Evolutionary conservation across 2,113 vertebrate species (phyloP).

Genomic region (Dromas ardeola): DNA sequence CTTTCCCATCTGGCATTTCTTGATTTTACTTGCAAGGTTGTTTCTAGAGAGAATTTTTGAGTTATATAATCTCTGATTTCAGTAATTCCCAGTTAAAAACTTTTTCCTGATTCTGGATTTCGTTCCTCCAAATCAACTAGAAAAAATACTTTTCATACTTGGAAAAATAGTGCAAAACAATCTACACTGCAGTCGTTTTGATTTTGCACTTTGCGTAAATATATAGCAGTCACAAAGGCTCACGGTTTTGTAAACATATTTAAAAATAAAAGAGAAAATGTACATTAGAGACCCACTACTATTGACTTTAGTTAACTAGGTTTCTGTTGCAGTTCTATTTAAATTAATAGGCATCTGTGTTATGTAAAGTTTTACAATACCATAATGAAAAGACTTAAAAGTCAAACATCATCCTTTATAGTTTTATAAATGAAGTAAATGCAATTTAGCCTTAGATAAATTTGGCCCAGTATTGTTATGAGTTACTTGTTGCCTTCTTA

Average conservation of each 20-base stretch:
- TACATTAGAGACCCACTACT: neutral
- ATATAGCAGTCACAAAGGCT: neutral
- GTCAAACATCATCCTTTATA: neutral
- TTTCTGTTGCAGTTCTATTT: neutral
- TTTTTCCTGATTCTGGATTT: neutral
- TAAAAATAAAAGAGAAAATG: neutral
- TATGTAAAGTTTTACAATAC: neutral
- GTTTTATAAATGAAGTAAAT: neutral
- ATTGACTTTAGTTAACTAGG: neutral
- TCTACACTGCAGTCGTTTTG: neutral
- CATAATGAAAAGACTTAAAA: neutral
- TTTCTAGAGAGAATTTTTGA: neutral
- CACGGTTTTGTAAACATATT: neutral
- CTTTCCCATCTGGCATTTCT: neutral
- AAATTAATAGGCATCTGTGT: neutral
- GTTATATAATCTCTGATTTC: neutral
- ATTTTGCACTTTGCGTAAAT: neutral
- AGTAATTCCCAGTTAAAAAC: neutral
- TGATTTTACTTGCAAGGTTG: neutral
- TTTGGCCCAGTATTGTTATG: neutral
- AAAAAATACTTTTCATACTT: neutral
- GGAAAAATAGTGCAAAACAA: neutral
- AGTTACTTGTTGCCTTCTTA: neutral
- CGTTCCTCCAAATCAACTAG: neutral
- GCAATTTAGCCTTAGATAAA: neutral